phyloP scores from a whole-genome alignment of 2,888 invertebrate genomes.

The Rapana venosa region DNA sequence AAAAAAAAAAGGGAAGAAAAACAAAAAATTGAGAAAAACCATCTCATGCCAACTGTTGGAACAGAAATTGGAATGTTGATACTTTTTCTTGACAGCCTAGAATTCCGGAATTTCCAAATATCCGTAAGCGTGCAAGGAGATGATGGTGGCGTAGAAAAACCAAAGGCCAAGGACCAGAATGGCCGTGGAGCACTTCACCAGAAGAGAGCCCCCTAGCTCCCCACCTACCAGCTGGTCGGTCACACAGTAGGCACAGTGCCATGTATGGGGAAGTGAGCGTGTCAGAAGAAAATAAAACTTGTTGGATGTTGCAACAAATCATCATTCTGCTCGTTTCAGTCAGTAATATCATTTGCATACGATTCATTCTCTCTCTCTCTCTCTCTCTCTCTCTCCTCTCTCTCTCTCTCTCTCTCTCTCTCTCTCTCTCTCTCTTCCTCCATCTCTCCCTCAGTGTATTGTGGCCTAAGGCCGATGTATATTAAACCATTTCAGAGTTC shows the following conservation, averaged over 20 bases:
- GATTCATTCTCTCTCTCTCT: too few relatives aligned
- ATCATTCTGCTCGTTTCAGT: not conserved
- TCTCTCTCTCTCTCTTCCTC: too few relatives aligned
- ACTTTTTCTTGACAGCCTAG: not conserved
- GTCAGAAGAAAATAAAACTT: not conserved
- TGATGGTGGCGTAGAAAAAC: not conserved
- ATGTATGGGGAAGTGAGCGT: not conserved
- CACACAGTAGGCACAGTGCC: not conserved
- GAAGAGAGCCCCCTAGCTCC: not conserved
- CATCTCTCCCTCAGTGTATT: too few relatives aligned
- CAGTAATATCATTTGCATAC: too few relatives aligned
- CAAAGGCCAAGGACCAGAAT: not conserved
- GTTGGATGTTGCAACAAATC: not conserved
- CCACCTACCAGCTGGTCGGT: not conserved
- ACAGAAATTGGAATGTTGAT: not conserved
- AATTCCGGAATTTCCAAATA: not conserved
- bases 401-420: too few relatives aligned
- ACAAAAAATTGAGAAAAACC: too few relatives aligned
- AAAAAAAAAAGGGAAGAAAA: too few relatives aligned
- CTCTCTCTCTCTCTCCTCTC: too few relatives aligned
- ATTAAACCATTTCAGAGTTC: too few relatives aligned
- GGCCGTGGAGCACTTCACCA: not conserved
- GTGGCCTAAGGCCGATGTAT: too few relatives aligned
- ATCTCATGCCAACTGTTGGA: too few relatives aligned
- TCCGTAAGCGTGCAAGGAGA: slow-evolving; percentile 20